phyloP scores from a whole-genome alignment of 1,140 invertebrate species.

The Hirudo medicinalis region DNA sequence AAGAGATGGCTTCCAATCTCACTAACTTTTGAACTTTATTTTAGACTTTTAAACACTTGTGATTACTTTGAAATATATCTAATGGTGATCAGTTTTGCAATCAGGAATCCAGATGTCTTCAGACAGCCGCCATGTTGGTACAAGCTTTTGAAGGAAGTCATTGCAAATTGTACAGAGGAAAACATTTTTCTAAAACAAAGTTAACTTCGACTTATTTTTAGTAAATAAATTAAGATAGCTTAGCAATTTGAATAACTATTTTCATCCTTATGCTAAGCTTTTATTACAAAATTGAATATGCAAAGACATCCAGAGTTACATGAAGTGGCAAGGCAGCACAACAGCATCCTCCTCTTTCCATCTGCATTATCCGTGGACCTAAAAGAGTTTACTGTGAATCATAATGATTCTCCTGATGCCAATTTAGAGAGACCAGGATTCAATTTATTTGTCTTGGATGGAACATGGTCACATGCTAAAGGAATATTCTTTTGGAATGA shows the following conservation, averaged over 20 bases:
- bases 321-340: constrained; percentile 52
- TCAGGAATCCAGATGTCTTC: constrained; percentile 63
- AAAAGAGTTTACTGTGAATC: constrained; percentile 34
- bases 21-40: too few species aligned
- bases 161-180: constrained; percentile 67
- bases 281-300: background rate
- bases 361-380: constrained; percentile 58
- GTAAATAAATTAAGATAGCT: background rate
- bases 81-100: too few species aligned
- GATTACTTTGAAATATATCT: too few species aligned
- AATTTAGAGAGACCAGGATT: background rate
- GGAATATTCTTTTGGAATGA: constrained; percentile 42
- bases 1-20: too few species aligned
- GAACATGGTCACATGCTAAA: constrained; percentile 85
- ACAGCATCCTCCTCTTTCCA: constrained; percentile 69
- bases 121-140: constrained; percentile 74
- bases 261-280: background rate
- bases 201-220: constrained; percentile 26
- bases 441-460: constrained; percentile 75
- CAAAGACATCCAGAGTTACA: constrained; percentile 53
- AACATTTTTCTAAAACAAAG: constrained; percentile 57
- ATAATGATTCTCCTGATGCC: background rate
- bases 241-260: background rate
- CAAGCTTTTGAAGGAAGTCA: constrained; percentile 56
- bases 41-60: too few species aligned